Conservation (phyloP, 2,113 vertebrate genomes). For the Microcebus griseorufus region DNA sequence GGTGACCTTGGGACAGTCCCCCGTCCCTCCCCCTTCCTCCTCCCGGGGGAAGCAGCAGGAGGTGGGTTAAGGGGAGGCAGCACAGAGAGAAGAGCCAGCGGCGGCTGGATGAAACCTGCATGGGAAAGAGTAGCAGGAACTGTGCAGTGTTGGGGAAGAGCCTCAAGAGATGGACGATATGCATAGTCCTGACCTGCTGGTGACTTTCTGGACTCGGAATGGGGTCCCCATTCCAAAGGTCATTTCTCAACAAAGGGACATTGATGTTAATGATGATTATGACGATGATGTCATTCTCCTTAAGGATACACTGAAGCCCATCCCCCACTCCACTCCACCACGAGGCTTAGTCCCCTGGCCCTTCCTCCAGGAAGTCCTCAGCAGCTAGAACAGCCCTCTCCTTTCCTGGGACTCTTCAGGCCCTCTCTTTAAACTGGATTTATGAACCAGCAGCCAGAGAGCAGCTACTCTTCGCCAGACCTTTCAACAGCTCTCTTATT, state of each 20-base stretch:
- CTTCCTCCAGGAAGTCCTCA: neutral
- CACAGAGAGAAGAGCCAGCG: neutral
- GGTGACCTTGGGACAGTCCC: accelerated
- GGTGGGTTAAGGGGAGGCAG: neutral
- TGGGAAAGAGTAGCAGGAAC: accelerated
- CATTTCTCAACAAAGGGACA: neutral
- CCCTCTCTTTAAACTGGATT: neutral
- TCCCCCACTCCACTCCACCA: accelerated
- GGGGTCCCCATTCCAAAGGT: neutral
- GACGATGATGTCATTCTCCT: neutral
- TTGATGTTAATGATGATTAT: neutral
- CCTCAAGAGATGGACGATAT: accelerated
- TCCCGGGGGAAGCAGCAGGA: neutral
- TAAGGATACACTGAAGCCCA: neutral
- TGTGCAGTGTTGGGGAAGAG: accelerated
- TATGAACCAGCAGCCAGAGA: neutral
- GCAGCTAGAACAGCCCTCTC: neutral
- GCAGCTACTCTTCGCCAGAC: accelerated
- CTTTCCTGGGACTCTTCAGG: neutral
- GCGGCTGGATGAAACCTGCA: accelerated
- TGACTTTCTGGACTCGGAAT: neutral
- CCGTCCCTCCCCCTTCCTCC: no score
- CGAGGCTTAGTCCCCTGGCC: neutral
- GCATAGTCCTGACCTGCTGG: no score
- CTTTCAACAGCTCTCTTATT: accelerated